phyloP scores from a whole-genome alignment of 2,888 invertebrate genomes.

The Chalcis sispes region DNA sequence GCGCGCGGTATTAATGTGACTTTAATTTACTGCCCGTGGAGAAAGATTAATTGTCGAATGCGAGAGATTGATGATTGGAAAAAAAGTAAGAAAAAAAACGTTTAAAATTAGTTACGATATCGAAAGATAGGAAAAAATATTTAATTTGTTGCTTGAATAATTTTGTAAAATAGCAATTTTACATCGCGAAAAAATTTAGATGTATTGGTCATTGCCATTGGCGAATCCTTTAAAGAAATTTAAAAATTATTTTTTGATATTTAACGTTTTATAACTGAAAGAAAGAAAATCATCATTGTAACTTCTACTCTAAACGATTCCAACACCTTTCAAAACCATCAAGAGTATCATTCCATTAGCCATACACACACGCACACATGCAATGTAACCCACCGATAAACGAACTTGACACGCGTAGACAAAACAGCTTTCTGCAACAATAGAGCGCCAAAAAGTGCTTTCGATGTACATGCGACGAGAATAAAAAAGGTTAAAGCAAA shows the following conservation, averaged over 20 bases:
- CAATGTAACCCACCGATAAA: conserved; percentile 28
- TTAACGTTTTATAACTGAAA: no score
- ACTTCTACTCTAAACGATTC: no score
- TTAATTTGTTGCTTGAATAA: background rate
- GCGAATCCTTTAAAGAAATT: no score
- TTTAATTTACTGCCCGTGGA: conserved; percentile 29
- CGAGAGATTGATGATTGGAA: conserved; percentile 32
- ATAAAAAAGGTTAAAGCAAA: conserved; percentile 27
- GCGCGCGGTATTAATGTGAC: conserved; percentile 14
- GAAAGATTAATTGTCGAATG: conserved; percentile 37
- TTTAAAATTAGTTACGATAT: conserved; percentile 23
- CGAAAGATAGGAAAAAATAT: background rate
- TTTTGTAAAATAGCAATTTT: background rate
- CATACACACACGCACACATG: no score
- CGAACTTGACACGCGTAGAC: conserved; percentile 53
- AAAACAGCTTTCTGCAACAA: conserved; percentile 43
- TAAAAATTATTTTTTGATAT: no score
- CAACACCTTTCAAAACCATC: no score
- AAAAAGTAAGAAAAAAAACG: conserved; percentile 30
- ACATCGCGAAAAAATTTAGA: background rate
- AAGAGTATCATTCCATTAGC: no score
- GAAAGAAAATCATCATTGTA: no score
- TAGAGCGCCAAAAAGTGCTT: background rate
- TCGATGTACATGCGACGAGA: background rate
- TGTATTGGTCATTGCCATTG: no score